A percentile compares a stretch with the other conserved stretches of the same genome.
Evolutionary conservation across 2,888 invertebrate genomes (phyloP).

Genomic region (Tetragonula carbonaria): DNA sequence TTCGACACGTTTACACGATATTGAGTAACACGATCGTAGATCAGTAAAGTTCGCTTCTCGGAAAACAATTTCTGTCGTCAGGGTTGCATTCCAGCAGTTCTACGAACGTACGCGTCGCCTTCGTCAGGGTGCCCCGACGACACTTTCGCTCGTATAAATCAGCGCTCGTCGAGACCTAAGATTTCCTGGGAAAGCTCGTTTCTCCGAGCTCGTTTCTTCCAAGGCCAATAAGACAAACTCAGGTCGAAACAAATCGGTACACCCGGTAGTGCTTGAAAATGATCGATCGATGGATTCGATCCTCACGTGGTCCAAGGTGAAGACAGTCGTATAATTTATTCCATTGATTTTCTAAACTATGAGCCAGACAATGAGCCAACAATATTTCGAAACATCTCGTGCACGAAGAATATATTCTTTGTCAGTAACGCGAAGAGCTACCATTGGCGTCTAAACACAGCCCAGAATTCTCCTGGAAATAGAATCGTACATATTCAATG

Average conservation of each 20-base stretch:
- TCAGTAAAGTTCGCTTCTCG: slow-evolving; percentile 44
- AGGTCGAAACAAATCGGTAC: background rate
- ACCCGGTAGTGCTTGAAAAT: background rate
- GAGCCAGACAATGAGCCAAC: too few relatives aligned
- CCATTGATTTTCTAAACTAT: too few relatives aligned
- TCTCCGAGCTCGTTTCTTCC: slow-evolving; percentile 13
- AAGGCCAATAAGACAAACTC: background rate
- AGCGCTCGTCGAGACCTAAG: slow-evolving; percentile 12
- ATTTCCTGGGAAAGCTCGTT: slow-evolving; percentile 25
- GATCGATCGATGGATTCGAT: slow-evolving; percentile 3
- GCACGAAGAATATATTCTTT: too few relatives aligned
- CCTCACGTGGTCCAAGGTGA: background rate
- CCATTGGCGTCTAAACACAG: too few relatives aligned
- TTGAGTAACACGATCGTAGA: slow-evolving; percentile 60
- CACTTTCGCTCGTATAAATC: slow-evolving; percentile 44
- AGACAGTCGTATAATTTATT: slow-evolving; percentile 11
- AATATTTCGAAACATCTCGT: too few relatives aligned
- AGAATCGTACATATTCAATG: too few relatives aligned
- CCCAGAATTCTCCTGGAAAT: too few relatives aligned
- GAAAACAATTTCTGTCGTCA: slow-evolving; percentile 64
- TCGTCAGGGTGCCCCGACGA: slow-evolving; percentile 26
- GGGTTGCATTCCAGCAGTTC: slow-evolving; percentile 40
- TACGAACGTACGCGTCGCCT: slow-evolving; percentile 22
- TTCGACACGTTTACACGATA: slow-evolving; percentile 32
- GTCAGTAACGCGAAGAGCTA: too few relatives aligned